phyloP scores from a whole-genome alignment of 2,888 invertebrate genomes.

The Ditula angustiorana region DNA sequence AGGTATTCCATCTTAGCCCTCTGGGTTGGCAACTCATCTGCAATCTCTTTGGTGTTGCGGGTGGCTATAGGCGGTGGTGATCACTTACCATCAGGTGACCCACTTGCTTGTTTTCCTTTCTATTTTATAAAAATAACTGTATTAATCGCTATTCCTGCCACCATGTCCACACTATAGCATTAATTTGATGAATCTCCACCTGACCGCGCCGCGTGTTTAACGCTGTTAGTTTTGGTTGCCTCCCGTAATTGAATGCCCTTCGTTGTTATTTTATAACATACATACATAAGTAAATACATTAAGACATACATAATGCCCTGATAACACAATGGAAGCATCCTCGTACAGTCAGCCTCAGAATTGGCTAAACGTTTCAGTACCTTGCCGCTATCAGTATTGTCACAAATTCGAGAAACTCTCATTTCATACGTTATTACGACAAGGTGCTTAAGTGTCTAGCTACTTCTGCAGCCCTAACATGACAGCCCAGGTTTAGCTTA shows the following conservation, averaged over 20 bases:
- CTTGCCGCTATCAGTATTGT: background rate
- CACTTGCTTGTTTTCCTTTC: background rate
- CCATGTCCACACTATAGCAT: slow-evolving; percentile 20
- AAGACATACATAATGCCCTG: background rate
- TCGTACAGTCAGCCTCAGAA: no score
- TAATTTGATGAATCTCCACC: slow-evolving; percentile 51
- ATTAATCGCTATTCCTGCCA: slow-evolving; percentile 11
- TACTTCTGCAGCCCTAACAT: no score
- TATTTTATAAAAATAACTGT: background rate
- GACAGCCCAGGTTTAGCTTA: no score
- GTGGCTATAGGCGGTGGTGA: no score
- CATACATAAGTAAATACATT: background rate
- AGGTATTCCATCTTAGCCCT: no score
- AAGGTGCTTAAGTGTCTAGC: no score
- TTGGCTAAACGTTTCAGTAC: background rate
- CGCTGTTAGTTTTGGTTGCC: slow-evolving; percentile 53
- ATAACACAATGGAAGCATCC: no score
- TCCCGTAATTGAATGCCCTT: slow-evolving; percentile 51
- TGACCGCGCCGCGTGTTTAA: slow-evolving; percentile 50
- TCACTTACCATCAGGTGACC: no score
- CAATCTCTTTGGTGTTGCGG: no score
- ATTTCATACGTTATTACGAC: no score
- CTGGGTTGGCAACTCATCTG: no score
- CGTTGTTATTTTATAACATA: slow-evolving; percentile 37
- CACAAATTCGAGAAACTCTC: no score